Percentiles rank a stretch among this genome's conserved stretches.
These are phyloP conservation scores for Scophthalmus maximus DNA, from an alignment of 2,113 vertebrate genomes.

Conservation along the genomic window DNA sequence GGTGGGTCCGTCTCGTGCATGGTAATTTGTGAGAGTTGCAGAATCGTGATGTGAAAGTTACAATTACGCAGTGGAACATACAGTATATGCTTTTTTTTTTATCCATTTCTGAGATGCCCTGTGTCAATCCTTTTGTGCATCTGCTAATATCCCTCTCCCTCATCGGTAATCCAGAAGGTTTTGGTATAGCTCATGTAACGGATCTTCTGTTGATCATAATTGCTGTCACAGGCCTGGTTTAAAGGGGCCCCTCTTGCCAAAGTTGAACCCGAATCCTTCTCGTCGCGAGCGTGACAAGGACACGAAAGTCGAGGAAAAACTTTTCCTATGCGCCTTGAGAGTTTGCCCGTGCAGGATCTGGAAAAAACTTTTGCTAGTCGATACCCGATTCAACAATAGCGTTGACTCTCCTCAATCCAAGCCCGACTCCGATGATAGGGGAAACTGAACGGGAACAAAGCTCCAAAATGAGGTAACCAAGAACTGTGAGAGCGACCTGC, in stretches of 20 bases:
- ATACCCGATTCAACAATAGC: too few relatives aligned
- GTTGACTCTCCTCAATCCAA: too few relatives aligned
- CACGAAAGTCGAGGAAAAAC: not conserved
- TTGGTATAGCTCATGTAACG: constrained; percentile 50
- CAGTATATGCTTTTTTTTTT: not conserved
- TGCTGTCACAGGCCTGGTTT: constrained; percentile 62
- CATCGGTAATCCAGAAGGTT: constrained; percentile 55
- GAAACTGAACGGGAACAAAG: too few relatives aligned
- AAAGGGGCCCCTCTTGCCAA: constrained; percentile 3
- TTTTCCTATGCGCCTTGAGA: too few relatives aligned
- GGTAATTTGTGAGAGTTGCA: constrained; percentile 18
- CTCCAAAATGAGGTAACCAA: too few relatives aligned
- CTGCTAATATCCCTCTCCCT: constrained; percentile 16
- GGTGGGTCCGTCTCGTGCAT: constrained; percentile 3
- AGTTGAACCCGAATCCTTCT: not conserved
- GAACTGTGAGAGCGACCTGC: too few relatives aligned
- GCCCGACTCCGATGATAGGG: too few relatives aligned
- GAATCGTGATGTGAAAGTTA: not conserved
- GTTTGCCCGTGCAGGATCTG: too few relatives aligned
- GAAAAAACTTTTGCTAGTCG: too few relatives aligned
- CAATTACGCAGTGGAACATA: too few relatives aligned
- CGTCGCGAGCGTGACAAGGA: not conserved
- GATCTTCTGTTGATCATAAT: constrained; percentile 75
- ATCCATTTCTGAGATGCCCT: constrained; percentile 15
- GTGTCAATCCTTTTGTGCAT: not conserved